A percentile compares a stretch with the other conserved stretches of the same genome.
Evolutionary conservation across 2,797 vertebrate species (phyloP).

Genomic region (Lagocephalus sceleratus): DNA sequence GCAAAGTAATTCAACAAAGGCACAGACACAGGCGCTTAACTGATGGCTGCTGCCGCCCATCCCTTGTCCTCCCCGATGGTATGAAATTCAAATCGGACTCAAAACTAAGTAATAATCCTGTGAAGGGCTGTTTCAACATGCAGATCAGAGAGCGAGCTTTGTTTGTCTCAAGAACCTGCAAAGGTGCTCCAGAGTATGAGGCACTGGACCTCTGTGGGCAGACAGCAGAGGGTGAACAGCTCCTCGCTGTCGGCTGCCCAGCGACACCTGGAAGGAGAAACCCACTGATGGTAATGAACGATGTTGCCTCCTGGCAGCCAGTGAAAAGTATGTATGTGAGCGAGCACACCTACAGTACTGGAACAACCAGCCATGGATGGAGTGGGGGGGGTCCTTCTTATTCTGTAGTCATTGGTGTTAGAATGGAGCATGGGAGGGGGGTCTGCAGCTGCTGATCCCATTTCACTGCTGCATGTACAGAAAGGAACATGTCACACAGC

Average conservation of each 20-base stretch:
- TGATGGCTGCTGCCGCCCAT: not conserved
- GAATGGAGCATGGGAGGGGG: slow-evolving; percentile 57
- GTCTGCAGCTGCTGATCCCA: slow-evolving; percentile 17
- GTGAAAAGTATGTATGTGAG: slow-evolving; percentile 4
- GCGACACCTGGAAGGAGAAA: not conserved
- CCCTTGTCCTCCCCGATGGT: not conserved
- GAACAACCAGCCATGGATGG: slow-evolving; percentile 14
- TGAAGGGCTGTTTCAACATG: too few relatives aligned
- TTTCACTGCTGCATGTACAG: slow-evolving; percentile 1
- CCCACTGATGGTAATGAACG: not conserved
- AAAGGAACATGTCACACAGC: slow-evolving; percentile 12
- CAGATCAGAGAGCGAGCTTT: slow-evolving; percentile 23
- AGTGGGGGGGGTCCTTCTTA: slow-evolving; percentile 13
- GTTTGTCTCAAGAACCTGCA: slow-evolving; percentile 12
- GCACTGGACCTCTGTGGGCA: not conserved
- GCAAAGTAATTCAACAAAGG: too few relatives aligned
- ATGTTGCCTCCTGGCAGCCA: too few relatives aligned
- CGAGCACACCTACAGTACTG: slow-evolving; percentile 25
- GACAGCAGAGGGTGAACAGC: slow-evolving; percentile 16
- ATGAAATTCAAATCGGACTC: slow-evolving; percentile 28
- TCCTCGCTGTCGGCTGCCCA: slow-evolving; percentile 2
- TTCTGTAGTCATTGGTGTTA: slow-evolving; percentile 24
- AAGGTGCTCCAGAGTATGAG: not conserved
- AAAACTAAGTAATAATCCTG: slow-evolving; percentile 26
- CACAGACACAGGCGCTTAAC: too few relatives aligned